phyloP scores from a whole-genome alignment of 2,797 vertebrate species.

The Thamnophis elegans region DNA sequence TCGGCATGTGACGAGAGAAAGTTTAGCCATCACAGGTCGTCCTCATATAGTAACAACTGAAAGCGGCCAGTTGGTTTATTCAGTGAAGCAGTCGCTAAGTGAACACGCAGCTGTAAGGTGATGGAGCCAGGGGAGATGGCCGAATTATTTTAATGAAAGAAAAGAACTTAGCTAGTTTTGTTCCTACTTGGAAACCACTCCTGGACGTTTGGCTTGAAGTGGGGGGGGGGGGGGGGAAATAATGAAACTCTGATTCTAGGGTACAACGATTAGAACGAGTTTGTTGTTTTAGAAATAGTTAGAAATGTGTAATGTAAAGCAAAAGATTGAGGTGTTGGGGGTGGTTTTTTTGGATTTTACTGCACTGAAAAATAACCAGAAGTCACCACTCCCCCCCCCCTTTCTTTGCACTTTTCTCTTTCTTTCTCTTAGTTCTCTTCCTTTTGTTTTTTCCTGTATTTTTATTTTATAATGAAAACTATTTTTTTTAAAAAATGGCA shows the following conservation, averaged over 20 bases:
- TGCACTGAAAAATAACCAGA: neutral
- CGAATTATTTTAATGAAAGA: neutral
- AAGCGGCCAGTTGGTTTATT: neutral
- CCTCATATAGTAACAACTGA: no score
- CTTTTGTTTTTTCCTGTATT: neutral
- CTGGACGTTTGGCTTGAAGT: neutral
- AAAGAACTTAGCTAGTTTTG: neutral
- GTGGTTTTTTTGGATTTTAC: neutral
- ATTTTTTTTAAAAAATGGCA: neutral
- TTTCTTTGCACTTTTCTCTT: neutral
- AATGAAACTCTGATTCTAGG: neutral
- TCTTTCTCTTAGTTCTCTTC: neutral
- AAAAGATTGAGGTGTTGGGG: neutral
- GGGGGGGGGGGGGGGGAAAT: neutral
- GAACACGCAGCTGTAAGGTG: neutral
- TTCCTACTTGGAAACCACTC: neutral
- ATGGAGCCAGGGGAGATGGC: neutral
- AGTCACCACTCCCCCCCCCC: neutral
- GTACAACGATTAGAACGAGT: neutral
- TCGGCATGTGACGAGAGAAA: no score
- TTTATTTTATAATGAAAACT: neutral
- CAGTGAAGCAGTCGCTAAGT: neutral
- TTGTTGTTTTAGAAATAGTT: neutral
- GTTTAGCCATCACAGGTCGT: no score
- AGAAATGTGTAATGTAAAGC: neutral